phyloP scores from a whole-genome alignment of 92 coral and sea anemone species.

The Desmophyllum pertusum region DNA sequence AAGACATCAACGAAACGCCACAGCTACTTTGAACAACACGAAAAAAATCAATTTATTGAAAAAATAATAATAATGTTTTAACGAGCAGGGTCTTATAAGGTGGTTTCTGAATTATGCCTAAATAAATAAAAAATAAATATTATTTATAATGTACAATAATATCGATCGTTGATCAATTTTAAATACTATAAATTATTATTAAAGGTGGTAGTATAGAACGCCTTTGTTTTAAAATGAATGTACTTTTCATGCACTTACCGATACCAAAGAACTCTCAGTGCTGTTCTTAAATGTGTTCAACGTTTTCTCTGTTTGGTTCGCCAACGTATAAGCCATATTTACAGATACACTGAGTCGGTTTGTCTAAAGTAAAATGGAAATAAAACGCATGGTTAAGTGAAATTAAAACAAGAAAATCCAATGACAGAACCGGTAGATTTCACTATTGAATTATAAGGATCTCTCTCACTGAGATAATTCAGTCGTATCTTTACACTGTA shows the following conservation, averaged over 20 bases:
- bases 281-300: neutral
- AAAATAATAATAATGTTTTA: neutral
- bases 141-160: no score
- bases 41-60: neutral
- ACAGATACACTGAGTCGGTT: neutral
- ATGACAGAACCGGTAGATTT: neutral
- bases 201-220: no score
- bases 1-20: neutral
- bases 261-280: neutral
- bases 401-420: no score
- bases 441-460: no score
- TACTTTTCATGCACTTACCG: neutral
- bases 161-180: no score
- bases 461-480: no score
- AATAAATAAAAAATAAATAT: no score
- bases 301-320: neutral
- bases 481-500: no score
- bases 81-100: no score
- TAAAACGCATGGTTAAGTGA: neutral
- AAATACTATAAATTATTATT: no score
- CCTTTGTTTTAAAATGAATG: no score
- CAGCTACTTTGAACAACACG: neutral
- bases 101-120: no score
- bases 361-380: neutral
- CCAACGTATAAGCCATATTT: neutral